These are phyloP conservation scores for Pomacea canaliculata DNA, from an alignment of 2,888 invertebrate species.

Conservation along the genomic window DNA sequence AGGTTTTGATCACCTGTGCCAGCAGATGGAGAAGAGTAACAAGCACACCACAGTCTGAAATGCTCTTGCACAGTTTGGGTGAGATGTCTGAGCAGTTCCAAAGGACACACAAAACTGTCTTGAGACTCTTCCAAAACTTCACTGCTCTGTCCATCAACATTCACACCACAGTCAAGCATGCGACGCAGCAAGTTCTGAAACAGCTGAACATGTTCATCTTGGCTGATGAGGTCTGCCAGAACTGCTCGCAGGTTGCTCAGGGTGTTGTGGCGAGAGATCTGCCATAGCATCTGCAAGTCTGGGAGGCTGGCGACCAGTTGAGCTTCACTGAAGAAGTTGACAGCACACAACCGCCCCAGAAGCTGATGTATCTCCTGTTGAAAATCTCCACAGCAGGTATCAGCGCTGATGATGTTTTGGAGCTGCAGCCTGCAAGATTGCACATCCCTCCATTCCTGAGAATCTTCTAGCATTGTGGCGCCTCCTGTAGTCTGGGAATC, in stretches of 20 bases:
- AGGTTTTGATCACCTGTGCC: constrained; percentile 1
- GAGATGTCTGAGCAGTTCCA: constrained; percentile 62
- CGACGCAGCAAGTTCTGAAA: constrained; percentile 10
- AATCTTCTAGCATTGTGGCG: too few species aligned
- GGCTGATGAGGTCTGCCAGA: constrained; percentile 14
- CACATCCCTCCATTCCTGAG: too few species aligned
- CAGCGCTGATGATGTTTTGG: constrained; percentile 14
- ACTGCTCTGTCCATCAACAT: constrained; percentile 2
- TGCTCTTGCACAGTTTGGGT: constrained; percentile 50
- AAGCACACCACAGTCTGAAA: constrained; percentile 36
- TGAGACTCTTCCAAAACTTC: constrained; percentile 19
- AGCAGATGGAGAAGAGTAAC: constrained; percentile 20
- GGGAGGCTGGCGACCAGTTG: not conserved
- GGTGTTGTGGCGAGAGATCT: constrained; percentile 10
- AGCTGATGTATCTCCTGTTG: constrained; percentile 19
- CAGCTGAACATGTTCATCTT: constrained; percentile 10
- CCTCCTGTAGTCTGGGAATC: too few species aligned
- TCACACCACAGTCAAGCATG: not conserved
- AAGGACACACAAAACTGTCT: constrained; percentile 33
- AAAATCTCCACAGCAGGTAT: constrained; percentile 10
- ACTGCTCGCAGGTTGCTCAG: constrained; percentile 14
- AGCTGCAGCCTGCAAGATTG: constrained; percentile 1
- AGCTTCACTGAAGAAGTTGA: constrained; percentile 6
- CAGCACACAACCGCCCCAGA: constrained; percentile 6
- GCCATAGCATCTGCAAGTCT: constrained; percentile 16